A percentile compares a stretch with the other conserved stretches of the same genome.
Conservation (phyloP, 1,140 invertebrate species). For the Trichogramma pretiosum region DNA sequence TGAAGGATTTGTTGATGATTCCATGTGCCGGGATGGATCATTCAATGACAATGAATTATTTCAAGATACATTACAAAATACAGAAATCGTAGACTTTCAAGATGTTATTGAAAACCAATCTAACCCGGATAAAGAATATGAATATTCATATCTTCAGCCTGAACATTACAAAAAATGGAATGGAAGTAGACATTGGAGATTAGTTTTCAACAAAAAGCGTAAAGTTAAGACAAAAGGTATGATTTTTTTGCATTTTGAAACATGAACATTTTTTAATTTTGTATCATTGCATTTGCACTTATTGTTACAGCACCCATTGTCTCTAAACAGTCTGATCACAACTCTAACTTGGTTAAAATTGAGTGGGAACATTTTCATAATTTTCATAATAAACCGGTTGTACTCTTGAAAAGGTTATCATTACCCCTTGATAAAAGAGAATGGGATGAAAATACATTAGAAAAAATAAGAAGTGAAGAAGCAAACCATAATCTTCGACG, state of each 20-base stretch:
- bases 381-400: too few relatives aligned
- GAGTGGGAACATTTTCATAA: too few relatives aligned
- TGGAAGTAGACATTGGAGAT: conserved; percentile 66
- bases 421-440: too few relatives aligned
- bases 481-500: conserved; percentile 21
- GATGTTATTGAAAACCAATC: conserved; percentile 28
- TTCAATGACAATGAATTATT: conserved; percentile 7
- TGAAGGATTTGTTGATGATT: conserved; percentile 4
- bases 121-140: conserved; percentile 24
- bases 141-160: conserved; percentile 62
- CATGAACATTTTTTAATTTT: too few relatives aligned
- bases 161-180: conserved; percentile 58
- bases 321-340: too few relatives aligned
- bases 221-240: too few relatives aligned
- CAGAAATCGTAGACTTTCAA: conserved; percentile 26
- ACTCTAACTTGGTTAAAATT: too few relatives aligned
- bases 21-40: conserved; percentile 9
- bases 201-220: too few relatives aligned
- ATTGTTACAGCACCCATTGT: too few relatives aligned
- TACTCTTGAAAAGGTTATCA: conserved; percentile 13
- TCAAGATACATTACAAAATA: not conserved
- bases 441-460: conserved; percentile 18
- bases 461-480: conserved; percentile 22
- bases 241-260: too few relatives aligned
- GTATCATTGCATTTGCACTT: too few relatives aligned